Evolutionary conservation across 2,888 invertebrate species (phyloP), one percentile per base, ranked within the genome.

Genomic region (Epinotia bilunana): DNA sequence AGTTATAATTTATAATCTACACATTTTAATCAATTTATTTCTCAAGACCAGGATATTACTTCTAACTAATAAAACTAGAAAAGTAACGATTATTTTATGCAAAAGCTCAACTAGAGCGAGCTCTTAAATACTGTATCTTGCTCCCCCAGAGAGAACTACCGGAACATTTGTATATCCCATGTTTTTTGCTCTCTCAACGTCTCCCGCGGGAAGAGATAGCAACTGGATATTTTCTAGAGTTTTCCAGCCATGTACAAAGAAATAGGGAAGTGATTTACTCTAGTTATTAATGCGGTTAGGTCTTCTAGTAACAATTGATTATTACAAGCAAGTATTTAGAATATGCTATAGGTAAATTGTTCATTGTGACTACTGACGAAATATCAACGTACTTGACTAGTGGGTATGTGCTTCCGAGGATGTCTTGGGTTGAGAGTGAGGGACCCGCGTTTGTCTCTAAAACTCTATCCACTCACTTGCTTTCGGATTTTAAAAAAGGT

Each of bases 111-210:
- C 64, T 28, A 65, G 33, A 39, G 63, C 33, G 39, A 49, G 53
- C 64, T 74, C 70, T 64, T 64, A 65, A 70, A 74, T 71, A 74
- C 70, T 60, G 64, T 71, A 74, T 74, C 70, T 74, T 23, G 23
- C 49, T 33, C 43, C 74, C 65, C 70, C 2, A 43, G 70, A 65
- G 74, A 49, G 18, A n/a, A 28, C 64, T 65, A 53, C 70, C 60
- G 74, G 74, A 74, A 65, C 74, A 71, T 74, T 74, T 65, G 53
- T 65, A 64, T 74, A 74, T 74, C 39, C 60, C 53, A 65, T 74
- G 70, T 74, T 74, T 74, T 74, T 74, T 74, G 39, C 60, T 71
- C 60, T 20, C 33, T 49, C 46, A 13, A 58, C 58, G 33, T 60
- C 49, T 55, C 74, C 58, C 74, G n/a, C 39, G 74, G 70, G 74